Evolutionary conservation across 2,888 invertebrate genomes (phyloP).

Genomic region (Metacarcinus magister): DNA sequence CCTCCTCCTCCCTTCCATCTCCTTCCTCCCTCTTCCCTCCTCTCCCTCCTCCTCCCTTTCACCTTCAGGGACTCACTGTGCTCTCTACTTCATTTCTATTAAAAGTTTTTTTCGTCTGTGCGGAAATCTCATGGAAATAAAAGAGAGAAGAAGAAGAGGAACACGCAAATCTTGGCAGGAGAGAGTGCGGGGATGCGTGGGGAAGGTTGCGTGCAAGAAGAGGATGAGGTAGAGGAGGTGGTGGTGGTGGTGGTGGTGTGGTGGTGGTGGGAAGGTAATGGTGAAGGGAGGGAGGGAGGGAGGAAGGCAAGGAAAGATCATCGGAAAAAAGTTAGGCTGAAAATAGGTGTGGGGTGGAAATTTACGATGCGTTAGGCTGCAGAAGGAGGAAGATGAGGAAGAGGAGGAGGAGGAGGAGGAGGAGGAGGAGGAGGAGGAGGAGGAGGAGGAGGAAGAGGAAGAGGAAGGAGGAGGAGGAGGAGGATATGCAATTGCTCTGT

Average conservation of each 20-base stretch:
- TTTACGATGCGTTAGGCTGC: conserved; percentile 26
- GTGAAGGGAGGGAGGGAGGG: too few species aligned
- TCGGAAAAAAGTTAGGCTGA: neutral
- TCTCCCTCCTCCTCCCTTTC: neutral
- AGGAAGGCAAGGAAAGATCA: neutral
- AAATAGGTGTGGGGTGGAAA: neutral
- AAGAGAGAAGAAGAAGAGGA: neutral
- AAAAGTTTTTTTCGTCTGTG: neutral
- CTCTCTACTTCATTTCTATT: neutral
- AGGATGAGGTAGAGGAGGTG: neutral
- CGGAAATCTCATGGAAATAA: neutral
- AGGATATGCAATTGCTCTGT: neutral
- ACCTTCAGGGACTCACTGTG: neutral
- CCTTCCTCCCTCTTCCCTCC: neutral
- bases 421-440: neutral
- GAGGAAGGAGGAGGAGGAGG: neutral
- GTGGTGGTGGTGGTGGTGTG: neutral
- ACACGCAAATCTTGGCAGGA: neutral
- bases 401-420: neutral
- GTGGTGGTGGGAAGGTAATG: too few species aligned
- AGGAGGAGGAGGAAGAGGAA: neutral
- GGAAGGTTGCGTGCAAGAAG: neutral
- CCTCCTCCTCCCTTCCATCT: neutral
- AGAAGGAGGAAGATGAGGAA: neutral
- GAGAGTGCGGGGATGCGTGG: neutral